These are phyloP conservation scores for Eriocheir sinensis DNA, from an alignment of 1,140 invertebrate genomes.

Conservation along the genomic window DNA sequence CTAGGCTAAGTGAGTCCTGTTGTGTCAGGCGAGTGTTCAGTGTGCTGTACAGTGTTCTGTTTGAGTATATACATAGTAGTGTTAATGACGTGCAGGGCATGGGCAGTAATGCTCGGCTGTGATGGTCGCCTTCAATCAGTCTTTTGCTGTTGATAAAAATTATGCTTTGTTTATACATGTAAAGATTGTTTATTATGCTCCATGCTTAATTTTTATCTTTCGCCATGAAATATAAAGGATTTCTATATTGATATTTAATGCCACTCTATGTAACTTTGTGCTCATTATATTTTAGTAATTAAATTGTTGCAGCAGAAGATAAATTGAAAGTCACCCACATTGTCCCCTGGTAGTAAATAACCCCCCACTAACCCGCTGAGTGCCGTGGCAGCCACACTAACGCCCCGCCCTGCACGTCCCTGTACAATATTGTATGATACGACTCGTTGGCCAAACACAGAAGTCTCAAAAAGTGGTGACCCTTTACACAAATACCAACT, in stretches of 20 bases:
- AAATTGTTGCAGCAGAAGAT: neutral
- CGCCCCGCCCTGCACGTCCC: no score
- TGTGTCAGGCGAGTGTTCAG: slow-evolving; percentile 6
- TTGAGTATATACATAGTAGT: slow-evolving; percentile 1
- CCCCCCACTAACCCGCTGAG: neutral
- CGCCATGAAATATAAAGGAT: neutral
- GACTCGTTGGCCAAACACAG: slow-evolving; percentile 72
- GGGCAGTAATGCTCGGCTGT: neutral
- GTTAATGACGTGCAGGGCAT: neutral
- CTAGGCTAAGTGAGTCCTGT: neutral
- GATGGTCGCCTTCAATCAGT: neutral
- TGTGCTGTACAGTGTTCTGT: slow-evolving; percentile 60
- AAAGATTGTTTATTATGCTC: no score
- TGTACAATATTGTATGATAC: slow-evolving; percentile 73
- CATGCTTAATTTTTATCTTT: neutral
- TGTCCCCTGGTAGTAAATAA: neutral
- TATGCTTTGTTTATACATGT: neutral
- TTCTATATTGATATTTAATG: neutral
- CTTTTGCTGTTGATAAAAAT: neutral
- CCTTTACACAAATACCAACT: slow-evolving; percentile 39
- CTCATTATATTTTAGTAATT: neutral
- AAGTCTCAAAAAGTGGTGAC: slow-evolving; percentile 59
- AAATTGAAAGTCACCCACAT: neutral
- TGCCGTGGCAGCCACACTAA: neutral
- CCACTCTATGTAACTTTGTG: neutral